These are phyloP conservation scores for Daboia siamensis DNA, from an alignment of 2,113 vertebrate genomes.

Conservation along the genomic window DNA sequence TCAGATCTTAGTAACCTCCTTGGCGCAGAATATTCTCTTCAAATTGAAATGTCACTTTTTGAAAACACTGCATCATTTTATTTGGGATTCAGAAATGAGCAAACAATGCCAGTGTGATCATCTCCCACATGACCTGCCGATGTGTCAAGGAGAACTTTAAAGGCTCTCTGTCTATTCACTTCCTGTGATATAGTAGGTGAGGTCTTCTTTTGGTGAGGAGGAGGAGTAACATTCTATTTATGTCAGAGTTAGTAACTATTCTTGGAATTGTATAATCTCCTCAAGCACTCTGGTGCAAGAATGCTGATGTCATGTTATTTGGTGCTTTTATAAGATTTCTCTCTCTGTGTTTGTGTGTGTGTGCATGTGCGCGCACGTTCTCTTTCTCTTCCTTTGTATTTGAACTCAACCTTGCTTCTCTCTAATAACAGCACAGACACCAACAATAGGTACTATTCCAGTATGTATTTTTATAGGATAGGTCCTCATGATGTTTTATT, in stretches of 20 bases:
- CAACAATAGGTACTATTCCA: neutral
- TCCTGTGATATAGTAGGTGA: neutral
- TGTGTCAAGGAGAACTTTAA: neutral
- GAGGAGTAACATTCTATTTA: neutral
- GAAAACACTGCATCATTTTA: neutral
- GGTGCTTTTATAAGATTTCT: neutral
- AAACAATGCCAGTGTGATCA: neutral
- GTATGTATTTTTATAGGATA: neutral
- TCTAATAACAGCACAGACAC: neutral
- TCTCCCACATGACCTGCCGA: neutral
- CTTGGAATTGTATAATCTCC: neutral
- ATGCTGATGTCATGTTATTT: neutral
- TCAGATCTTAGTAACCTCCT: neutral
- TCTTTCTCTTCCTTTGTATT: neutral
- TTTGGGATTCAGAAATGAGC: neutral
- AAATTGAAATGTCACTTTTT: neutral
- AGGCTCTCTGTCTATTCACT: neutral
- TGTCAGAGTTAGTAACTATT: neutral
- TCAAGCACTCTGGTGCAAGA: neutral
- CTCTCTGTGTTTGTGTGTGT: neutral
- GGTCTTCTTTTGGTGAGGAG: neutral
- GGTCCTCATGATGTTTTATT: neutral
- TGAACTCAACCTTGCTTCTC: neutral
- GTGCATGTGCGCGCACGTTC: too few relatives aligned
- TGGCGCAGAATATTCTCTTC: neutral